These are phyloP conservation scores for Artemia franciscana DNA, from an alignment of 1,140 invertebrate species.

Conservation along the genomic window DNA sequence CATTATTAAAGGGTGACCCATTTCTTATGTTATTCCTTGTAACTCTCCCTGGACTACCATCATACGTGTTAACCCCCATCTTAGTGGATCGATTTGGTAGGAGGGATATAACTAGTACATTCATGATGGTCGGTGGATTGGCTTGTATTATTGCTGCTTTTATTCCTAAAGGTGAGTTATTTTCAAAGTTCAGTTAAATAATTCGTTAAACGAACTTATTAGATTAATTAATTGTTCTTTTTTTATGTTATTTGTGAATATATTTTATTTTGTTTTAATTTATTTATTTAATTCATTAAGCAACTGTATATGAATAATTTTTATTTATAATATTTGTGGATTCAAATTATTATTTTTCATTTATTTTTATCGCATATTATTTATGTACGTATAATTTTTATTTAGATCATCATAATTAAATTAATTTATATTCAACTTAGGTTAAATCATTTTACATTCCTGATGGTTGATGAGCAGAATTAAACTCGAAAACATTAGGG, in stretches of 20 bases:
- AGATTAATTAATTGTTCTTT: no score
- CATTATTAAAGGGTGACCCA: slow-evolving; percentile 44
- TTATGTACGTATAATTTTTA: no score
- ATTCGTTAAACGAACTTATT: no score
- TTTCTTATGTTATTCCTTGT: slow-evolving; percentile 55
- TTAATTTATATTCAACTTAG: no score
- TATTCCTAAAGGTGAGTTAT: slow-evolving; percentile 29
- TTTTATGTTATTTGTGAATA: not conserved
- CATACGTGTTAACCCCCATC: slow-evolving; percentile 42
- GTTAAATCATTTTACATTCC: no score
- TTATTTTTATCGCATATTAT: no score
- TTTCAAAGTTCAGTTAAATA: no score
- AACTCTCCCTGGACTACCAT: slow-evolving; percentile 56
- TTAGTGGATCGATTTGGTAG: slow-evolving; percentile 45
- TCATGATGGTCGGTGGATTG: slow-evolving; percentile 19
- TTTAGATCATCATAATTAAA: no score
- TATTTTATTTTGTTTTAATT: not conserved
- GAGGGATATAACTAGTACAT: slow-evolving; percentile 37
- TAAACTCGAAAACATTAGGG: no score
- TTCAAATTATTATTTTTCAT: not conserved
- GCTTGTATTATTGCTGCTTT: slow-evolving; percentile 23
- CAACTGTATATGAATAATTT: not conserved
- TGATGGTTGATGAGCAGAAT: no score
- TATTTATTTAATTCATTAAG: not conserved
- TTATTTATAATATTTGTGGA: not conserved